Conservation (phyloP, 1,140 invertebrate genomes). For the Stegodyphus mimosarum region DNA sequence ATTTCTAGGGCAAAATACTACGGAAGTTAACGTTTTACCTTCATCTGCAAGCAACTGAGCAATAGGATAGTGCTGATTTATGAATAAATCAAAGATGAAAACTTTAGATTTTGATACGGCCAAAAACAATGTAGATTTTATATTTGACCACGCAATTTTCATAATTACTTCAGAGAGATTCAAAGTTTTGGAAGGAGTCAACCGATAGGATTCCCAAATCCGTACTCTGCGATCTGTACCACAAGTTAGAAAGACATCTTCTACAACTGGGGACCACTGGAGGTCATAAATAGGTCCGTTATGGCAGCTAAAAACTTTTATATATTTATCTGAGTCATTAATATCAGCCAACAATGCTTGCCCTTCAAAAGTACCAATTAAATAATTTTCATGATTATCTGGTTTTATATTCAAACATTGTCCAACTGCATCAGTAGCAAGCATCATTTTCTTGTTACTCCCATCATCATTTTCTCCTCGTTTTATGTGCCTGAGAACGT, state of each 20-base stretch:
- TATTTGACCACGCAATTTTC: slow-evolving; percentile 14
- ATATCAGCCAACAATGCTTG: slow-evolving; percentile 13
- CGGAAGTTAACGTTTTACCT: neutral
- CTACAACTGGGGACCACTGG: slow-evolving; percentile 35
- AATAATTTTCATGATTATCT: neutral
- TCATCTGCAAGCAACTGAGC: neutral
- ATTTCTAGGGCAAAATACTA: slow-evolving; percentile 30
- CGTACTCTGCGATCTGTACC: slow-evolving; percentile 1
- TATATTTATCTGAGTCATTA: slow-evolving; percentile 28
- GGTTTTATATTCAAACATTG: slow-evolving; percentile 26
- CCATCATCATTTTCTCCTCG: neutral
- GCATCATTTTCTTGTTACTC: neutral
- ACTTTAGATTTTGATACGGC: neutral
- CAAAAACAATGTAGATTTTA: slow-evolving; percentile 39
- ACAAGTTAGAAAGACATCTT: slow-evolving; percentile 37
- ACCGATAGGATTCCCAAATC: slow-evolving; percentile 8
- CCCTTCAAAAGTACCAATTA: slow-evolving; percentile 44
- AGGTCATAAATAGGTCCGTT: slow-evolving; percentile 22
- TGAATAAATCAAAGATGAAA: slow-evolving; percentile 25
- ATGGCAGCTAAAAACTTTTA: slow-evolving; percentile 21
- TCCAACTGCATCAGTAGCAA: slow-evolving; percentile 23
- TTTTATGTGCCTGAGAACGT: slow-evolving; percentile 13
- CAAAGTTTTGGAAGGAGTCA: slow-evolving; percentile 15
- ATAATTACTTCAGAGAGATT: neutral
- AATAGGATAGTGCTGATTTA: slow-evolving; percentile 14